Evolutionary conservation across 2,797 vertebrate genomes (phyloP).

Genomic region (Nothura maculosa): DNA sequence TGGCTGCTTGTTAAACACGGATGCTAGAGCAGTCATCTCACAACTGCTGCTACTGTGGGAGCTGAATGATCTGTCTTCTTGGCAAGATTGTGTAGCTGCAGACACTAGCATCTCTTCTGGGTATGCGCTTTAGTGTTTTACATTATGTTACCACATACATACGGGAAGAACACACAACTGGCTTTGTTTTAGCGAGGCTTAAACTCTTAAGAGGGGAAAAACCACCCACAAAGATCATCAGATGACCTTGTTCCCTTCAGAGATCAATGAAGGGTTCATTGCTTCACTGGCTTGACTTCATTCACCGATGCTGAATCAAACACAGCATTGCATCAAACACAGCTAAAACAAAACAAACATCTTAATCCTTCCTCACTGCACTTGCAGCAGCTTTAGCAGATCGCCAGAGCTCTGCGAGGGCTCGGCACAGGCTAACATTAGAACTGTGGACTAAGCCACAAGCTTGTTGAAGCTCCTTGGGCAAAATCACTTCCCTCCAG

Average conservation of each 20-base stretch:
- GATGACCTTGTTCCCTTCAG: neutral
- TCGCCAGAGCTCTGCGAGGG: neutral
- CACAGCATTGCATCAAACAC: neutral
- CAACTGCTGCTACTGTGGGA: accelerated
- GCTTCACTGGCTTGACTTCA: neutral
- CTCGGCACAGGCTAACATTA: neutral
- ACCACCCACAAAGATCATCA: neutral
- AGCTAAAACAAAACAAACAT: neutral
- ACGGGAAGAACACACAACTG: neutral
- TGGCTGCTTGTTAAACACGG: accelerated
- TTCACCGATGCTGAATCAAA: neutral
- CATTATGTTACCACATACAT: neutral
- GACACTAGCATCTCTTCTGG: too few species aligned
- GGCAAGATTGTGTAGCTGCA: too few species aligned
- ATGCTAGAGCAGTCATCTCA: accelerated
- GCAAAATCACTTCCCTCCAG: neutral
- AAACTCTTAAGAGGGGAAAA: neutral
- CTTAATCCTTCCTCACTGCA: accelerated
- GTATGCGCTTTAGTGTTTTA: too few species aligned
- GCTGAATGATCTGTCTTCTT: accelerated
- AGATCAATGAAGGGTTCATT: neutral
- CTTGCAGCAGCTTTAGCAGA: neutral
- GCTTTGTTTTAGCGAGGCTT: neutral
- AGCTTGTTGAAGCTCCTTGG: neutral
- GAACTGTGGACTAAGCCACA: neutral